These are phyloP conservation scores for Drosophila virilis DNA, from an alignment of 1,140 invertebrate genomes.

Conservation along the genomic window DNA sequence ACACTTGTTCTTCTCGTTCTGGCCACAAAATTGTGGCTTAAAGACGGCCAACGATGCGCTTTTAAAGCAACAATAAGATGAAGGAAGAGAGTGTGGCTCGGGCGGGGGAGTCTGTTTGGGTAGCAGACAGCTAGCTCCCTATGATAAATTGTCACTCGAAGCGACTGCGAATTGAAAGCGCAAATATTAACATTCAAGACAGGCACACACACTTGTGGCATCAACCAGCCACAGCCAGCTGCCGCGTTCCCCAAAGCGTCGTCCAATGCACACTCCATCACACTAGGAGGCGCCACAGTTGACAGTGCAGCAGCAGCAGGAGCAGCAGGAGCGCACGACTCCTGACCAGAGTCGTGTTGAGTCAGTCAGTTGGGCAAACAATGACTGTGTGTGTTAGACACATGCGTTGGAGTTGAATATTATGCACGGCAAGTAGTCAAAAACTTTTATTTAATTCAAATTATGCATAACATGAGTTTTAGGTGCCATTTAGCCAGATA, in stretches of 20 bases:
- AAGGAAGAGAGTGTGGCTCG: neutral
- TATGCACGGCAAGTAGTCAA: constrained; percentile 27
- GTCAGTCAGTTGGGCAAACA: constrained; percentile 11
- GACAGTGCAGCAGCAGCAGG: constrained; percentile 14
- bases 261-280: constrained; percentile 52
- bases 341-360: constrained; percentile 3
- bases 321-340: constrained; percentile 8
- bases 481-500: constrained; percentile 17
- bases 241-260: constrained; percentile 3
- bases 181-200: constrained; percentile 78
- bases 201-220: constrained; percentile 69
- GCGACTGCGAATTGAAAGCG: constrained; percentile 68
- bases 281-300: constrained; percentile 10
- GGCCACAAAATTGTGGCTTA: constrained; percentile 31
- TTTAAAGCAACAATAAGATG: constrained; percentile 7
- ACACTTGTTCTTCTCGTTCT: constrained; percentile 11
- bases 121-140: constrained; percentile 12
- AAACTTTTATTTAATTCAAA: constrained; percentile 39
- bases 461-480: neutral
- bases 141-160: constrained; percentile 56
- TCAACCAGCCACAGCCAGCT: constrained; percentile 16
- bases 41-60: constrained; percentile 35
- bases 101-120: too few species aligned
- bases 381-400: constrained; percentile 17
- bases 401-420: constrained; percentile 22